A percentile compares a stretch with the other conserved stretches of the same genome.
Conservation (phyloP, 2,888 invertebrate genomes). For the Lamellibrachia columna region DNA sequence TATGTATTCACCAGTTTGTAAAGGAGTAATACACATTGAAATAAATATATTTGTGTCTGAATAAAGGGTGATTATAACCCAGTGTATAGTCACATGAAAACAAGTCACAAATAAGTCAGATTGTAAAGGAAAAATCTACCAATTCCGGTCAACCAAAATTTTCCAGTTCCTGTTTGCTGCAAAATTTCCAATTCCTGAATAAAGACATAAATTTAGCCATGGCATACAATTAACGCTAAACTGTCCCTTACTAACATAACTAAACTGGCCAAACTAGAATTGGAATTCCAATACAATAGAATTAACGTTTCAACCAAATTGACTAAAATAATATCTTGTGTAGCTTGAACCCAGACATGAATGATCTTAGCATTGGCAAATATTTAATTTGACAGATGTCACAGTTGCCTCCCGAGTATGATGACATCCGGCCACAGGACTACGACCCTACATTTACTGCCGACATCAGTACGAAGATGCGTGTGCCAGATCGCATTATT, state of each 20-base stretch:
- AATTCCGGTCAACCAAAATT: too few species aligned
- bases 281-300: neutral
- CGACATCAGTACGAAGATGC: slow-evolving; percentile 83
- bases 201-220: too few species aligned
- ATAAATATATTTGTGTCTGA: too few species aligned
- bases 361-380: neutral
- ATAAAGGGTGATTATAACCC: too few species aligned
- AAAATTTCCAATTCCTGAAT: too few species aligned
- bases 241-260: neutral
- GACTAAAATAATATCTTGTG: neutral
- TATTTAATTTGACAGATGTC: neutral
- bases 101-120: too few species aligned
- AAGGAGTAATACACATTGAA: too few species aligned
- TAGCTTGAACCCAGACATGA: neutral
- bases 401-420: neutral
- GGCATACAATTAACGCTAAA: neutral
- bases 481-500: slow-evolving; percentile 78
- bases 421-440: slow-evolving; percentile 52
- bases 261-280: neutral
- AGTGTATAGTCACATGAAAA: too few species aligned
- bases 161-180: too few species aligned
- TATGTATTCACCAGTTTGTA: too few species aligned
- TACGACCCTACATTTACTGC: slow-evolving; percentile 80
- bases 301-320: neutral
- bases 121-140: too few species aligned